Percentiles rank a stretch among this genome's conserved stretches.
Conservation (phyloP, 2,888 invertebrate genomes). For the Unio pictorum region DNA sequence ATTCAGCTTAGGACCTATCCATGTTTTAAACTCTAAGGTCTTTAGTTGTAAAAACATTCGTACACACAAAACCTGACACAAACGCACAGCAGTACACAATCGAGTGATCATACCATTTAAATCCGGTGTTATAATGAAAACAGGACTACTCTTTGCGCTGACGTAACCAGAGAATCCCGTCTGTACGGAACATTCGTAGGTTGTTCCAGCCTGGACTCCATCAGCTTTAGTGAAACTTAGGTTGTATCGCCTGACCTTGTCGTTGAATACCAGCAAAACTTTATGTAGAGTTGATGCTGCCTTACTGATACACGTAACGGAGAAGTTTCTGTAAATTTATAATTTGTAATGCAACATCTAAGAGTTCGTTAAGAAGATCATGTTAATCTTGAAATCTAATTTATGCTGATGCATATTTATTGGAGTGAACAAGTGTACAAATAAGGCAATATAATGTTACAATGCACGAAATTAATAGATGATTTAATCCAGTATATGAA, state of each 20-base stretch:
- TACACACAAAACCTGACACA: slow-evolving; percentile 1
- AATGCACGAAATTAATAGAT: no score
- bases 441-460: no score
- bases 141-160: slow-evolving; percentile 41
- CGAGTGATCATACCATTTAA: slow-evolving; percentile 10
- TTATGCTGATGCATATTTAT: no score
- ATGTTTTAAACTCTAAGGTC: no score
- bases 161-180: slow-evolving; percentile 20
- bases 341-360: no score
- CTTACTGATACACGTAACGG: slow-evolving; percentile 23
- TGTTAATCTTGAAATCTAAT: no score
- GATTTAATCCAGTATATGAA: no score
- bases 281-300: slow-evolving; percentile 20
- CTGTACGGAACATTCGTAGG: slow-evolving; percentile 43
- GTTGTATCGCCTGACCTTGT: slow-evolving; percentile 9
- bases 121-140: slow-evolving; percentile 39
- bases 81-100: no score
- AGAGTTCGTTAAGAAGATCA: no score
- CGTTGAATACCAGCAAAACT: slow-evolving; percentile 9
- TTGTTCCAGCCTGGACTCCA: slow-evolving; percentile 40
- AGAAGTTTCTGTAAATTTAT: no score
- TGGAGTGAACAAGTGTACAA: no score
- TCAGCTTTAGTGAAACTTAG: slow-evolving; percentile 21
- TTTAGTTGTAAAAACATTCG: neutral
- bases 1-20: no score